Conservation (phyloP, 2,113 vertebrate species). For the Muntiacus muntjak region DNA sequence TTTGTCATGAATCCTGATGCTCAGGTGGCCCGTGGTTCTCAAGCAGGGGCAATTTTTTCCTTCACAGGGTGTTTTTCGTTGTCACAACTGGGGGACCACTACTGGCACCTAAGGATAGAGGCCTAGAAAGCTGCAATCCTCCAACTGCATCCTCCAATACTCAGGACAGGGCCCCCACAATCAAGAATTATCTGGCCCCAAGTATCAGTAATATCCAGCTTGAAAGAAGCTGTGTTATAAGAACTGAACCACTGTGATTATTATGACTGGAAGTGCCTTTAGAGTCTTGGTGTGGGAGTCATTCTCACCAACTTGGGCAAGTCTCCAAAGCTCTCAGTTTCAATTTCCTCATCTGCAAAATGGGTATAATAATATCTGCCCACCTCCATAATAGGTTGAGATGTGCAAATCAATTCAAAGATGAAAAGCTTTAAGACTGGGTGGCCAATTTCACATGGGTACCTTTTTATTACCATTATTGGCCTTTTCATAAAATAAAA, state of each 20-base stretch:
- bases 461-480: not conserved
- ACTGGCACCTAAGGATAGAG: not conserved
- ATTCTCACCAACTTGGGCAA: constrained; percentile 16
- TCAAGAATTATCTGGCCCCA: not conserved
- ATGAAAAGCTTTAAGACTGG: constrained; percentile 35
- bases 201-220: not conserved
- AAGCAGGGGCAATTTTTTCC: not conserved
- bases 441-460: constrained; percentile 35
- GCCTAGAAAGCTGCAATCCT: not conserved
- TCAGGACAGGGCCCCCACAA: not conserved
- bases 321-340: constrained; percentile 40
- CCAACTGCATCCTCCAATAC: not conserved
- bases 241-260: not conserved
- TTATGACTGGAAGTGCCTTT: not conserved
- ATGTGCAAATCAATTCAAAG: constrained; percentile 54
- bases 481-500: constrained; percentile 11
- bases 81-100: not conserved
- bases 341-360: constrained; percentile 56
- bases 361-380: constrained; percentile 47
- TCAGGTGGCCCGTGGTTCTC: not conserved
- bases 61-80: not conserved
- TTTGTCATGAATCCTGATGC: not conserved
- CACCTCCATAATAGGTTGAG: constrained; percentile 16
- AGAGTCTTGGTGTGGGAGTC: not conserved
- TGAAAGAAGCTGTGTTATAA: not conserved